Evolutionary conservation across 2,113 vertebrate species (phyloP).

Genomic region (Xiphorhynchus elegans): DNA sequence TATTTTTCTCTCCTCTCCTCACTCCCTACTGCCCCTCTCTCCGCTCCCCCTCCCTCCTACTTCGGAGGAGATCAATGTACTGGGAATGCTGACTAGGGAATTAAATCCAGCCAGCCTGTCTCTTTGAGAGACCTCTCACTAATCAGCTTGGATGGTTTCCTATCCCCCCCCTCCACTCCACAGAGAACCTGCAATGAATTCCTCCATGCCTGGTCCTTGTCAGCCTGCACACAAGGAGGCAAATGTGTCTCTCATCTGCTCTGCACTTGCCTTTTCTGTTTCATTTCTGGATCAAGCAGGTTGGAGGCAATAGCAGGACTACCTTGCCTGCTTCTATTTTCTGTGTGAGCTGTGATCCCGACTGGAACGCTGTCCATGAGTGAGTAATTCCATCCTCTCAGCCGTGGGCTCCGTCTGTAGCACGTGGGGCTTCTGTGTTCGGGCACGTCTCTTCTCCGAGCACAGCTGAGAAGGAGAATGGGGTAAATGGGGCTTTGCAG

Average conservation of each 20-base stretch:
- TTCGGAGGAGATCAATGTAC: constrained; percentile 58
- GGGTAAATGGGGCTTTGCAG: not conserved
- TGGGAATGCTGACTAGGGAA: constrained; percentile 65
- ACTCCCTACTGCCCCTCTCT: not conserved
- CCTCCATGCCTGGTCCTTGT: not conserved
- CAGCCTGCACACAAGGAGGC: constrained; percentile 60
- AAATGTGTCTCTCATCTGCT: constrained; percentile 61
- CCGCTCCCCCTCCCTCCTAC: constrained; percentile 2
- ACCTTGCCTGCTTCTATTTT: constrained; percentile 51
- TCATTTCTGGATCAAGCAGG: not conserved
- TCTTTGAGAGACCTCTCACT: constrained; percentile 56
- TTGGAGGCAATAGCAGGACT: constrained; percentile 42
- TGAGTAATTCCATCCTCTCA: constrained; percentile 10
- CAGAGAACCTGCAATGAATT: not conserved
- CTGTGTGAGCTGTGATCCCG: constrained; percentile 49
- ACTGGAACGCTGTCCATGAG: not conserved
- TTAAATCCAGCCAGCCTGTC: constrained; percentile 54
- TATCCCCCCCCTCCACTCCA: not conserved
- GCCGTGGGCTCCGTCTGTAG: constrained; percentile 37
- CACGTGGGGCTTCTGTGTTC: constrained; percentile 24
- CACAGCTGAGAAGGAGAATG: constrained; percentile 47
- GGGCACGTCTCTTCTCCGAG: not conserved
- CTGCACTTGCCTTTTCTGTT: constrained; percentile 25
- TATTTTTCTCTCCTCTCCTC: constrained; percentile 9
- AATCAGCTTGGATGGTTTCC: constrained; percentile 63